Conservation (phyloP, 2,888 invertebrate species). For the Ditylenchus weischeri region DNA sequence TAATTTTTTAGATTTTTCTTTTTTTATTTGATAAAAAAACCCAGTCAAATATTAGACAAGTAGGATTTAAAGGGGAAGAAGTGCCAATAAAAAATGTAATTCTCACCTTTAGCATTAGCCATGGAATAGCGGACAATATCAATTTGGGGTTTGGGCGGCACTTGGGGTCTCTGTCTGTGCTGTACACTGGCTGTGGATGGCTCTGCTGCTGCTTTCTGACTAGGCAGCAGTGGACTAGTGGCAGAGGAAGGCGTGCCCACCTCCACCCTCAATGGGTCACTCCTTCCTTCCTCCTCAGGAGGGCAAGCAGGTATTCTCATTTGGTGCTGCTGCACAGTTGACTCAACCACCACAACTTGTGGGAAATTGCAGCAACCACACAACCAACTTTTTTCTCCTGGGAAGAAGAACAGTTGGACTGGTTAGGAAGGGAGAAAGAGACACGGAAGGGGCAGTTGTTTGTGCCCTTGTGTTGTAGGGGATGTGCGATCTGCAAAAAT, state of each 20-base stretch:
- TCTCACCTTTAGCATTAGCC: constrained; percentile 79
- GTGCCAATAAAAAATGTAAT: neutral
- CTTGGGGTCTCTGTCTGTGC: constrained; percentile 45
- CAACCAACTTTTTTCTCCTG: too few species aligned
- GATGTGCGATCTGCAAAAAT: constrained; percentile 1
- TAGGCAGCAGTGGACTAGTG: constrained; percentile 12
- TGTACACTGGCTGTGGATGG: constrained; percentile 12
- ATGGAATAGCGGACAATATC: constrained; percentile 89
- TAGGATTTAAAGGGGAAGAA: too few species aligned
- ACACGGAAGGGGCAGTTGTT: neutral
- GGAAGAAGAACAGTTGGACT: constrained; percentile 4
- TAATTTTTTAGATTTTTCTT: too few species aligned
- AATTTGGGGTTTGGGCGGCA: constrained; percentile 68
- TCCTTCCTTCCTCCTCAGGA: constrained; percentile 3
- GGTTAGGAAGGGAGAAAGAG: neutral
- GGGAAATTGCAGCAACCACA: too few species aligned
- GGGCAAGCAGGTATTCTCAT: constrained; percentile 7
- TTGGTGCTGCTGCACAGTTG: too few species aligned
- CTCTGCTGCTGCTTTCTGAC: neutral
- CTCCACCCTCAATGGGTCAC: neutral
- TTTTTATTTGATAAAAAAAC: too few species aligned
- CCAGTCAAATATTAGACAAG: too few species aligned
- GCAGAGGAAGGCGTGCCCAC: neutral
- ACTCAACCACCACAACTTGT: too few species aligned
- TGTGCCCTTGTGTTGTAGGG: neutral